Conservation (phyloP, 2,113 vertebrate genomes). For the Tragelaphus strepsiceros region DNA sequence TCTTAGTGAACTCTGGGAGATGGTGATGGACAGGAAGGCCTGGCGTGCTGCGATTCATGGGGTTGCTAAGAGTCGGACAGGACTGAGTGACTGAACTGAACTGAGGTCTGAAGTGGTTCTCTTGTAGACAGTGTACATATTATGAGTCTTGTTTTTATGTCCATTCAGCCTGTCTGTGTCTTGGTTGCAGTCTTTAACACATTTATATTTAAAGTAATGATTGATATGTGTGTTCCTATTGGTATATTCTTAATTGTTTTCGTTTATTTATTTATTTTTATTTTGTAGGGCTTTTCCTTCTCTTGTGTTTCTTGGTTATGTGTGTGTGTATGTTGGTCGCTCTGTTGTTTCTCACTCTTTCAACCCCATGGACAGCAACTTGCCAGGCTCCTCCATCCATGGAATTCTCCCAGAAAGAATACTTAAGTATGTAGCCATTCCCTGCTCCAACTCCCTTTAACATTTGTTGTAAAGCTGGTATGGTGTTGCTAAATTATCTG, state of each 20-base stretch:
- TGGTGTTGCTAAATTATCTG: neutral
- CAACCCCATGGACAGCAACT: neutral
- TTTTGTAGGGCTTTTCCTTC: neutral
- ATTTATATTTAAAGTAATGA: neutral
- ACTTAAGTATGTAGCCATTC: neutral
- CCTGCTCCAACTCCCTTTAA: neutral
- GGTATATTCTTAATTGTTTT: neutral
- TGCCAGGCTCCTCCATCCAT: neutral
- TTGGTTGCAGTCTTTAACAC: neutral
- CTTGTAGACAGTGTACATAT: neutral
- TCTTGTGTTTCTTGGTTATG: neutral
- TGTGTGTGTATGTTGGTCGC: neutral
- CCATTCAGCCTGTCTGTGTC: neutral
- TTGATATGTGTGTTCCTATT: neutral
- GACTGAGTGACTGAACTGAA: no score
- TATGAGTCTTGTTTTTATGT: neutral
- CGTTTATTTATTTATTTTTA: neutral
- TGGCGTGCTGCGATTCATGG: fast-evolving
- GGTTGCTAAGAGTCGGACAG: no score
- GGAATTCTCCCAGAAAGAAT: neutral
- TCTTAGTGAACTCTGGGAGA: no score
- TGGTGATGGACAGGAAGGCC: no score
- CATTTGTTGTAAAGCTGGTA: neutral
- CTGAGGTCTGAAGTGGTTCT: neutral
- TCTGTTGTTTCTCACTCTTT: neutral